Evolutionary conservation across 2,888 invertebrate genomes (phyloP).

Genomic region (Sminthurinus aureus): DNA sequence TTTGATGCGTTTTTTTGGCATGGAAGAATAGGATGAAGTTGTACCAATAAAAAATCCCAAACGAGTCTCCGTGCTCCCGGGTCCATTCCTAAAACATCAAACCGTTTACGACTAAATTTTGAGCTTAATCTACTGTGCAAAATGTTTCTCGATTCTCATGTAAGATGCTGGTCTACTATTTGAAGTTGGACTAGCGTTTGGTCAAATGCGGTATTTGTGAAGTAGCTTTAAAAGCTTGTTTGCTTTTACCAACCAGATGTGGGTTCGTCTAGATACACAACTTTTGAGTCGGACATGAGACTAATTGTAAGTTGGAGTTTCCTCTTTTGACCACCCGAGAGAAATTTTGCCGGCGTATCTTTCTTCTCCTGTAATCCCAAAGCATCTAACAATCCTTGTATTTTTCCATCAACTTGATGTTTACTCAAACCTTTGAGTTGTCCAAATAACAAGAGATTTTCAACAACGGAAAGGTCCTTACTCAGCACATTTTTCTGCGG

Average conservation of each 20-base stretch:
- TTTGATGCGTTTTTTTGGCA: neutral
- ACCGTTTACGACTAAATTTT: no score
- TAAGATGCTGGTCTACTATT: no score
- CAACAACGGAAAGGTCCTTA: slow-evolving; percentile 80
- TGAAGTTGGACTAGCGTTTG: no score
- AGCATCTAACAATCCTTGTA: slow-evolving; percentile 69
- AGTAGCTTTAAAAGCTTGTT: no score
- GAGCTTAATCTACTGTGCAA: no score
- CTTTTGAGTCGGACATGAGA: slow-evolving; percentile 76
- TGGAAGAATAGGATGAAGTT: neutral
- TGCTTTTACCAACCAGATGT: no score
- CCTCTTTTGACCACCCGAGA: slow-evolving; percentile 94
- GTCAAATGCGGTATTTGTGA: no score
- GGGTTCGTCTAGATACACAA: slow-evolving; percentile 67
- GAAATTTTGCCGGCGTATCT: slow-evolving; percentile 68
- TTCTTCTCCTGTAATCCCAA: slow-evolving; percentile 73
- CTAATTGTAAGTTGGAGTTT: slow-evolving; percentile 88
- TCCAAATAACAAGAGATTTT: slow-evolving; percentile 85
- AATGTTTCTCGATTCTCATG: no score
- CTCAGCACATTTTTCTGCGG: slow-evolving; percentile 90
- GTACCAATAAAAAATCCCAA: slow-evolving; percentile 61
- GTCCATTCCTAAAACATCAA: slow-evolving; percentile 63
- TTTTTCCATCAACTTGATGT: slow-evolving; percentile 66
- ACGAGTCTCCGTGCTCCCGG: slow-evolving; percentile 66
- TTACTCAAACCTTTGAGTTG: slow-evolving; percentile 72